Evolutionary conservation across 2,797 vertebrate species (phyloP).

Genomic region (Pantherophis vulpinus): DNA sequence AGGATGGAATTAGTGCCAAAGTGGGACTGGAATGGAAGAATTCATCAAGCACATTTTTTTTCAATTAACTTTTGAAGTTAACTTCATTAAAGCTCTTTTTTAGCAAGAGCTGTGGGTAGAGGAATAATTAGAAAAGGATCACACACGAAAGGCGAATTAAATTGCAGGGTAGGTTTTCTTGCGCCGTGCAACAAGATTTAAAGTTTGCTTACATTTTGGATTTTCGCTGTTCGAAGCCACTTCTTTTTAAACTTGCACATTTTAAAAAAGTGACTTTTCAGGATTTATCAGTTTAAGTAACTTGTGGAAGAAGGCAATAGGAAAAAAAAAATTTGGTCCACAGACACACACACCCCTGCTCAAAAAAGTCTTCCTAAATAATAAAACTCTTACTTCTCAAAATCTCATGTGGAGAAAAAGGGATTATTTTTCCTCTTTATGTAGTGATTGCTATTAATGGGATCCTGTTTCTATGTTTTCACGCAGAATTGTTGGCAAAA

Average conservation of each 20-base stretch:
- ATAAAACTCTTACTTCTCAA: not conserved
- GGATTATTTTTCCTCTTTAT: not conserved
- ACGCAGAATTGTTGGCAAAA: not conserved
- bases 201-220: not conserved
- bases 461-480: not conserved
- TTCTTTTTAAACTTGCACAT: not conserved
- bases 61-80: not conserved
- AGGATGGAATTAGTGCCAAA: not conserved
- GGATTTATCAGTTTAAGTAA: not conserved
- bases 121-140: not conserved
- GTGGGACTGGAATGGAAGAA: not conserved
- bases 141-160: not conserved
- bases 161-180: not conserved
- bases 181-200: not conserved
- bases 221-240: not conserved
- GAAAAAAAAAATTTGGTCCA: not conserved
- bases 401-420: not conserved
- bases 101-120: not conserved
- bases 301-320: not conserved
- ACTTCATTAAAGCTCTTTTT: not conserved
- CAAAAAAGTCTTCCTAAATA: not conserved
- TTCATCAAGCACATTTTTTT: not conserved
- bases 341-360: not conserved
- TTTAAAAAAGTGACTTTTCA: not conserved
- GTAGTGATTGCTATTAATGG: not conserved